Evolutionary conservation across 2,797 vertebrate species (phyloP).

Genomic region (Denticeps clupeoides): DNA sequence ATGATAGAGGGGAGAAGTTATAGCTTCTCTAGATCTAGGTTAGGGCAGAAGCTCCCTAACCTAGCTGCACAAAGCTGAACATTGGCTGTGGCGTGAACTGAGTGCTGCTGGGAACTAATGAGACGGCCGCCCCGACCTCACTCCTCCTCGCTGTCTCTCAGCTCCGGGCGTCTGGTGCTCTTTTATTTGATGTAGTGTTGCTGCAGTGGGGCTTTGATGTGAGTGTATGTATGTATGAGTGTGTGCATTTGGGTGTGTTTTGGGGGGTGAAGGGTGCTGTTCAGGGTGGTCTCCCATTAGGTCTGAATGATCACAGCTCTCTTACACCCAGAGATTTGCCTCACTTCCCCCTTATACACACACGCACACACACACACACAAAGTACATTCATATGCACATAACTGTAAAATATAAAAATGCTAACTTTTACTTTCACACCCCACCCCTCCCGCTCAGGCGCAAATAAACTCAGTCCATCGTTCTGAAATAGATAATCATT

Average conservation of each 20-base stretch:
- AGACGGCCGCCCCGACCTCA: too few relatives aligned
- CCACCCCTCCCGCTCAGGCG: slow-evolving; percentile 38
- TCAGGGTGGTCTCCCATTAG: slow-evolving; percentile 88
- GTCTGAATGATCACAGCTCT: slow-evolving; percentile 65
- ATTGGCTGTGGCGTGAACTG: too few relatives aligned
- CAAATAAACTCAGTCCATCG: slow-evolving; percentile 43
- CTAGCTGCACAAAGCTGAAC: too few relatives aligned
- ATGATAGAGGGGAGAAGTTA: too few relatives aligned
- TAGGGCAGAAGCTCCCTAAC: slow-evolving; percentile 54
- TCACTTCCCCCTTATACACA: too few relatives aligned
- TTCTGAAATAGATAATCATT: slow-evolving; percentile 61
- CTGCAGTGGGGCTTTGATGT: slow-evolving; percentile 71
- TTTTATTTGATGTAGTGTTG: slow-evolving; percentile 59
- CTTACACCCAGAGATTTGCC: slow-evolving; percentile 64
- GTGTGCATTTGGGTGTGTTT: slow-evolving; percentile 46
- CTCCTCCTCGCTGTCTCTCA: neutral
- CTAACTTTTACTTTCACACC: too few relatives aligned
- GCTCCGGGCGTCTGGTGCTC: slow-evolving; percentile 28
- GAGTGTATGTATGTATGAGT: neutral
- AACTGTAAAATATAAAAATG: too few relatives aligned
- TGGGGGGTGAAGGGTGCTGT: slow-evolving; percentile 33
- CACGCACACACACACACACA: slow-evolving; percentile 72
- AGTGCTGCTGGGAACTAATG: too few relatives aligned
- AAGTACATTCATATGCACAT: too few relatives aligned
- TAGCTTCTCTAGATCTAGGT: slow-evolving; percentile 43